Evolutionary conservation across 2,797 vertebrate species (phyloP).

Genomic region (Benthosema pterotum): DNA sequence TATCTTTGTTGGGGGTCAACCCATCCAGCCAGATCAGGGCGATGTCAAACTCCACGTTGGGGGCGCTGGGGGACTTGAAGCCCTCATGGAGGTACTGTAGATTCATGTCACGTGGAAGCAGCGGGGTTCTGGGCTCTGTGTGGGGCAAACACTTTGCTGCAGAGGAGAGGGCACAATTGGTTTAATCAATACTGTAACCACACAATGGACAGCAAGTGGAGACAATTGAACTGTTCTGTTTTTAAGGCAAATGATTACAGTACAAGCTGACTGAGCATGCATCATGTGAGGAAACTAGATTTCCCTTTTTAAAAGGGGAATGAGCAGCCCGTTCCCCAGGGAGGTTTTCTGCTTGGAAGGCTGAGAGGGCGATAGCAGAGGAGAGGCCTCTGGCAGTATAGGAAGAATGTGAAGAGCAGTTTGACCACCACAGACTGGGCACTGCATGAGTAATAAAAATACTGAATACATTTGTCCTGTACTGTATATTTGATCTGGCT

Average conservation of each 20-base stretch:
- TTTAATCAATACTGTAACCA: slow-evolving; percentile 1
- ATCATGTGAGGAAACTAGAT: not conserved
- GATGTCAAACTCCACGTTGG: slow-evolving; percentile 82
- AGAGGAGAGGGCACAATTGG: slow-evolving; percentile 58
- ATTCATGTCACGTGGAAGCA: slow-evolving; percentile 75
- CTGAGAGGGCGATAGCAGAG: too few relatives aligned
- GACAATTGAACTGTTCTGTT: not conserved
- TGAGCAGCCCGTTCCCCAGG: too few relatives aligned
- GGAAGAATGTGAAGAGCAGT: too few relatives aligned
- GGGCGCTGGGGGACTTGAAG: slow-evolving; percentile 79
- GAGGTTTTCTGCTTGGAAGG: too few relatives aligned
- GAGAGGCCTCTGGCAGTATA: too few relatives aligned
- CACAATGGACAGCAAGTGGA: not conserved
- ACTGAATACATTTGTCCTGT: too few relatives aligned
- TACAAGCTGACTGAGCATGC: not conserved
- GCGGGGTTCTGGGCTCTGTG: slow-evolving; percentile 66
- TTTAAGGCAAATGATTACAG: not conserved
- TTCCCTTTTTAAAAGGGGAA: too few relatives aligned
- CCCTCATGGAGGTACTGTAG: slow-evolving; percentile 77
- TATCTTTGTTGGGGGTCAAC: slow-evolving; percentile 50
- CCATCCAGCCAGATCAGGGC: slow-evolving; percentile 75
- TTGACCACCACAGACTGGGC: too few relatives aligned
- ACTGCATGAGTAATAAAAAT: too few relatives aligned
- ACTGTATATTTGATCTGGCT: too few relatives aligned
- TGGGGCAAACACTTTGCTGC: too few relatives aligned